These are phyloP conservation scores for cattle (Bos taurus) DNA, from an alignment of 2,113 vertebrate species.

Conservation along the genomic window DNA sequence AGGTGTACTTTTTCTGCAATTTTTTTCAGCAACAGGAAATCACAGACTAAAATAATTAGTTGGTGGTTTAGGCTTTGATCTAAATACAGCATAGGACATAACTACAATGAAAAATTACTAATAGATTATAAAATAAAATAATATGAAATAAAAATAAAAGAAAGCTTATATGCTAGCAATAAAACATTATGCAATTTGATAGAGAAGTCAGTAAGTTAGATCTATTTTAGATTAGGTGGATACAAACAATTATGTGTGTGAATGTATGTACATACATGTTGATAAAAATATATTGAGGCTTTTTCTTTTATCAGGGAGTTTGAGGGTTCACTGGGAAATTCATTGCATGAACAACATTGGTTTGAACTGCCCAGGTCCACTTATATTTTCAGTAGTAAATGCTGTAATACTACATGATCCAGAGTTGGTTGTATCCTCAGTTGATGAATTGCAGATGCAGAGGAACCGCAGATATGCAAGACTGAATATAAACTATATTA, in stretches of 20 bases:
- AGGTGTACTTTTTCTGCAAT: neutral
- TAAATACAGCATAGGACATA: neutral
- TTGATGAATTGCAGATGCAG: neutral
- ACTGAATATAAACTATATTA: neutral
- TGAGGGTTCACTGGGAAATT: neutral
- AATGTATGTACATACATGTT: neutral
- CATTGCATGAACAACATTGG: neutral
- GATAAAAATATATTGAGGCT: neutral
- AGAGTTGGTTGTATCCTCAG: neutral
- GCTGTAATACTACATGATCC: neutral
- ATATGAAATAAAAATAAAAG: neutral
- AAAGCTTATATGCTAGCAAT: neutral
- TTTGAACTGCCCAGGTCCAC: neutral
- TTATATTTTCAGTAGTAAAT: neutral
- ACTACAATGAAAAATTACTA: neutral
- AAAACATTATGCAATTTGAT: neutral
- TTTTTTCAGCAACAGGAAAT: neutral
- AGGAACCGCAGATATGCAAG: neutral
- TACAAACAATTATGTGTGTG: neutral
- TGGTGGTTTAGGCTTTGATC: neutral
- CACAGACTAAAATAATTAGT: neutral
- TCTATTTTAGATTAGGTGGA: neutral
- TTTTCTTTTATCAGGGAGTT: neutral
- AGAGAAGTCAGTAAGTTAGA: neutral
- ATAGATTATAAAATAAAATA: neutral